phyloP scores from a whole-genome alignment of 2,113 vertebrate genomes.

The Chloebia gouldiae region DNA sequence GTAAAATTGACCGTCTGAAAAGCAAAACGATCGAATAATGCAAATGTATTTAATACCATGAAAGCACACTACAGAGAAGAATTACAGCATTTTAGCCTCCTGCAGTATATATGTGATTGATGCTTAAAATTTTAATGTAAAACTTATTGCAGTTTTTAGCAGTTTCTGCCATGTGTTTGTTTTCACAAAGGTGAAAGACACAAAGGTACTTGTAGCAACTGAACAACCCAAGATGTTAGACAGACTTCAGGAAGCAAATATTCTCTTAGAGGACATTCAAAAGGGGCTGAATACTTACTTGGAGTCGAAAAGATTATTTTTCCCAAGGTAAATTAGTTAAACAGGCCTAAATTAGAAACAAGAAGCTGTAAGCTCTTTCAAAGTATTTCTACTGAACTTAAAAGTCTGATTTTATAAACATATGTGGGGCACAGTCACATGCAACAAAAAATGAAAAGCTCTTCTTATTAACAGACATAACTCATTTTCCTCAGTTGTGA shows the following conservation, averaged over 20 bases:
- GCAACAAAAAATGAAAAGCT: background rate
- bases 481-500: background rate
- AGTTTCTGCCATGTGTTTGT: background rate
- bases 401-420: background rate
- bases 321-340: slow-evolving; percentile 78
- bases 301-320: slow-evolving; percentile 85
- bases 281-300: slow-evolving; percentile 86
- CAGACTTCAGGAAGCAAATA: slow-evolving; percentile 84
- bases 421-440: background rate
- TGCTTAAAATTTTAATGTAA: background rate
- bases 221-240: slow-evolving; percentile 83
- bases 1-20: background rate
- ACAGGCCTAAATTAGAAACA: background rate
- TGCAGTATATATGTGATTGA: background rate
- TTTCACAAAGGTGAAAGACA: slow-evolving; percentile 72
- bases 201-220: slow-evolving; percentile 80
- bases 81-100: background rate
- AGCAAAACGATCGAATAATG: background rate
- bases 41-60: background rate
- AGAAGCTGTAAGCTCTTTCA: background rate
- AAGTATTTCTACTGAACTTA: background rate
- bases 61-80: background rate
- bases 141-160: background rate
- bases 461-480: background rate
- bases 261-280: slow-evolving; percentile 84